These are phyloP conservation scores for Catagonus wagneri DNA, from an alignment of 2,113 vertebrate species.

Conservation along the genomic window DNA sequence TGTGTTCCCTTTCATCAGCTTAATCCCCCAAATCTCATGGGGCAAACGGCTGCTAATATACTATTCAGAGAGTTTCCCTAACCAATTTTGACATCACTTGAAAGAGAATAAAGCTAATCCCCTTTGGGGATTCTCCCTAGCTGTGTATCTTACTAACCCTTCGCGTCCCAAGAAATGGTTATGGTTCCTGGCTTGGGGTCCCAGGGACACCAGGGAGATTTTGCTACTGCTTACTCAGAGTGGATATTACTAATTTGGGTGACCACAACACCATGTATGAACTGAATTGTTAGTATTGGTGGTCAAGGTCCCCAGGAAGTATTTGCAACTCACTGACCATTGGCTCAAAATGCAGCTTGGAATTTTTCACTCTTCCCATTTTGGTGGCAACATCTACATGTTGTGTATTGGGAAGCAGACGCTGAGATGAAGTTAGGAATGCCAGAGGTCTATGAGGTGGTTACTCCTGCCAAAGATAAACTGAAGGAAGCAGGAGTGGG, in stretches of 20 bases:
- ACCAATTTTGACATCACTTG: not conserved
- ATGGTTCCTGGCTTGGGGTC: not conserved
- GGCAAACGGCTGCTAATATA: not conserved
- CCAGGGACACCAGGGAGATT: not conserved
- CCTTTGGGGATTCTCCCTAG: conserved; percentile 13
- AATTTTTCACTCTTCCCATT: conserved; percentile 25
- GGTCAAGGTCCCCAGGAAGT: not conserved
- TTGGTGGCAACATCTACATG: not conserved
- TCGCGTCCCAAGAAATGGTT: not conserved
- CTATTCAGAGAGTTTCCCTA: not conserved
- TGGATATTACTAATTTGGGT: not conserved
- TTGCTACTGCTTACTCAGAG: not conserved
- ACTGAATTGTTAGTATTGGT: not conserved
- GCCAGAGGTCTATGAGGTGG: not conserved
- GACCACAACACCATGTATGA: not conserved
- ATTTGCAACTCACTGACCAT: not conserved
- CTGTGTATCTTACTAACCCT: not conserved
- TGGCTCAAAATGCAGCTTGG: not conserved
- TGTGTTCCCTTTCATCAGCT: not conserved
- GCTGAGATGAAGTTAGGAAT: not conserved
- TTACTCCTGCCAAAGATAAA: not conserved
- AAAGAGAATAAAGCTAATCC: conserved; percentile 12
- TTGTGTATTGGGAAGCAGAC: not conserved
- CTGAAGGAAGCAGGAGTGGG: not conserved
- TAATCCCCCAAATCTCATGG: not conserved